phyloP scores from a whole-genome alignment of 2,113 vertebrate genomes.

The Thamnophis sirtalis region DNA sequence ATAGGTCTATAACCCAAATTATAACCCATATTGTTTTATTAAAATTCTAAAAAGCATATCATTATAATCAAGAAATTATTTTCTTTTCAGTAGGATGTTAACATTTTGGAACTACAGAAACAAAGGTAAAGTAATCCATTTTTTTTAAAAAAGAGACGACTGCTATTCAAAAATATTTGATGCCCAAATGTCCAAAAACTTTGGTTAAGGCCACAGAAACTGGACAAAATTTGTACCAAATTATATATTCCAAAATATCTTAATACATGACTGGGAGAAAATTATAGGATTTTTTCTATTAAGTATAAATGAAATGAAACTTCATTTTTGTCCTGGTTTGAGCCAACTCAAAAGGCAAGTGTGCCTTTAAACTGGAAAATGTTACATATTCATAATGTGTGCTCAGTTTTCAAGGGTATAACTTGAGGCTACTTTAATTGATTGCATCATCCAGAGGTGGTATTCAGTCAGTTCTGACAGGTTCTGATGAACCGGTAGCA shows the following conservation, averaged over 20 bases:
- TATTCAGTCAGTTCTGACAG: too few species aligned
- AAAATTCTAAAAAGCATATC: not conserved
- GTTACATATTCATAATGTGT: not conserved
- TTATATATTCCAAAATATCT: not conserved
- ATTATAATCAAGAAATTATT: not conserved
- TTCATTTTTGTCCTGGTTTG: not conserved
- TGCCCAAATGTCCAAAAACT: not conserved
- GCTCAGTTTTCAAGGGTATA: not conserved
- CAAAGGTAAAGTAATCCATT: not conserved
- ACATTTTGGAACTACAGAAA: not conserved
- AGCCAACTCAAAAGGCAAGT: not conserved
- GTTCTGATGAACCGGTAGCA: too few species aligned
- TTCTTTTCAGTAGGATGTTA: not conserved
- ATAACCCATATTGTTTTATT: not conserved
- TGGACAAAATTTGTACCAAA: not conserved
- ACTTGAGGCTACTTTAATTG: not conserved
- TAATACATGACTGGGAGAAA: not conserved
- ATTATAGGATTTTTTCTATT: not conserved
- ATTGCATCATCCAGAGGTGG: too few species aligned
- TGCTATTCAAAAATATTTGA: not conserved
- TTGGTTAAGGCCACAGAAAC: not conserved
- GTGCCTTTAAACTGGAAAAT: not conserved
- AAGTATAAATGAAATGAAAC: not conserved
- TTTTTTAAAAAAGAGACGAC: not conserved
- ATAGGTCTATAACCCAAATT: conserved; percentile 5